These are phyloP conservation scores for Pimephales promelas DNA, from an alignment of 2,113 vertebrate genomes.

Conservation along the genomic window DNA sequence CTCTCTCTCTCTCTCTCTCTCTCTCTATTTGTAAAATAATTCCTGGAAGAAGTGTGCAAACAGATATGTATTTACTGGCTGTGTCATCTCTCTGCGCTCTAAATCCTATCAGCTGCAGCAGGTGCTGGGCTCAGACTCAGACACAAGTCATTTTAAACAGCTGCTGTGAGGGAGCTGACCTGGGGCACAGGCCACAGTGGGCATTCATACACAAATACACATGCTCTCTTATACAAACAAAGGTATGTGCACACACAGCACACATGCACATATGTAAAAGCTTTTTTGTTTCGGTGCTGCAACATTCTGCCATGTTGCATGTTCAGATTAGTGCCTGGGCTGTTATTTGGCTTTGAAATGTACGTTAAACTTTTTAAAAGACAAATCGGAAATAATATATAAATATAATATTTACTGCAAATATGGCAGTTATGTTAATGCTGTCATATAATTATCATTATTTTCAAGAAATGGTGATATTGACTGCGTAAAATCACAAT, in stretches of 20 bases:
- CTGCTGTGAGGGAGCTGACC: constrained; percentile 52
- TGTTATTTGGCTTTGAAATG: neutral
- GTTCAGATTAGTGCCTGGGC: neutral
- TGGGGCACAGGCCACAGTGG: constrained; percentile 13
- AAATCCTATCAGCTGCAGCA: constrained; percentile 69
- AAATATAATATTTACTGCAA: neutral
- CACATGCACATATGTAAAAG: constrained; percentile 26
- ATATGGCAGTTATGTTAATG: neutral
- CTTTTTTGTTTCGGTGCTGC: neutral
- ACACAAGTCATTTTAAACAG: constrained; percentile 47
- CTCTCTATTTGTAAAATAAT: constrained; percentile 57
- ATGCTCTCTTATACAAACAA: constrained; percentile 38
- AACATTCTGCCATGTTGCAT: neutral
- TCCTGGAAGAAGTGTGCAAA: constrained; percentile 57
- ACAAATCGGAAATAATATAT: too few species aligned
- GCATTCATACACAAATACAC: constrained; percentile 35
- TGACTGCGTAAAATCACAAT: neutral
- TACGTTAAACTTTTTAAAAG: neutral
- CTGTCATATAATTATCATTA: neutral
- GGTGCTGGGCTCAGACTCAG: constrained; percentile 48
- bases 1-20: constrained; percentile 32
- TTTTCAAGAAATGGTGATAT: neutral
- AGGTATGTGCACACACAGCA: constrained; percentile 44
- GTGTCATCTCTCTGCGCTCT: constrained; percentile 63
- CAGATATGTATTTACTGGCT: constrained; percentile 64